A percentile compares a stretch with the other conserved stretches of the same genome.
Evolutionary conservation across 2,888 invertebrate genomes (phyloP).

Genomic region (Caenorhabditis sp.): DNA sequence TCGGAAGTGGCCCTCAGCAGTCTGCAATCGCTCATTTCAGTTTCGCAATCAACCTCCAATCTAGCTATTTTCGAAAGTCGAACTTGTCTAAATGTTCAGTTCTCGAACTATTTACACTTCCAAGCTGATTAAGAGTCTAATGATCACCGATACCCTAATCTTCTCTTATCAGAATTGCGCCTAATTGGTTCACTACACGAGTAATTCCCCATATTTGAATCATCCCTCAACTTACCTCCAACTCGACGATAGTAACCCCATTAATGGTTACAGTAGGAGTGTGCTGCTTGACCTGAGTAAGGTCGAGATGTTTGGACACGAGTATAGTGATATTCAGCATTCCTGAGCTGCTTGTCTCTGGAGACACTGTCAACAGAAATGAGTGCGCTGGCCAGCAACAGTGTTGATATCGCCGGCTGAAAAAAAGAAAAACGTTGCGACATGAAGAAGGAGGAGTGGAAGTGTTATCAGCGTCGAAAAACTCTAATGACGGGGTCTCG

Average conservation of each 20-base stretch:
- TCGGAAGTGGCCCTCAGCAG: conserved; percentile 53
- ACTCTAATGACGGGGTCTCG: conserved; percentile 14
- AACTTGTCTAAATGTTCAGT: too few species aligned
- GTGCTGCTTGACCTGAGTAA: conserved; percentile 37
- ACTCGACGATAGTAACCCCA: conserved; percentile 64
- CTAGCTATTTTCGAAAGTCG: too few species aligned
- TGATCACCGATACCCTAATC: too few species aligned
- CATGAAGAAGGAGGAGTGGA: conserved; percentile 10
- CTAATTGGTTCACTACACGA: not conserved
- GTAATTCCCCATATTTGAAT: too few species aligned
- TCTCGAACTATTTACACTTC: too few species aligned
- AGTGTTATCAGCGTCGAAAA: conserved; percentile 12
- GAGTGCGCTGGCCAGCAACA: not conserved
- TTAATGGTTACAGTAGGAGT: conserved; percentile 50
- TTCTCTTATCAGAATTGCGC: too few species aligned
- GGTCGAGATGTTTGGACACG: conserved; percentile 49
- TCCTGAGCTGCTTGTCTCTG: not conserved
- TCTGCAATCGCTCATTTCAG: conserved; percentile 32
- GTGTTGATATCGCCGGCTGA: conserved; percentile 7
- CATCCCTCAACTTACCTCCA: conserved; percentile 40
- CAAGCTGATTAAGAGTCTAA: too few species aligned
- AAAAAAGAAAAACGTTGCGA: conserved; percentile 9
- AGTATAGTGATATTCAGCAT: conserved; percentile 56
- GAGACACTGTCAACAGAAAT: conserved; percentile 2
- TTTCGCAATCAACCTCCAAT: conserved; percentile 7